A percentile compares a stretch with the other conserved stretches of the same genome.
Conservation (phyloP, 2,113 vertebrate genomes). For the Isichthys henryi region DNA sequence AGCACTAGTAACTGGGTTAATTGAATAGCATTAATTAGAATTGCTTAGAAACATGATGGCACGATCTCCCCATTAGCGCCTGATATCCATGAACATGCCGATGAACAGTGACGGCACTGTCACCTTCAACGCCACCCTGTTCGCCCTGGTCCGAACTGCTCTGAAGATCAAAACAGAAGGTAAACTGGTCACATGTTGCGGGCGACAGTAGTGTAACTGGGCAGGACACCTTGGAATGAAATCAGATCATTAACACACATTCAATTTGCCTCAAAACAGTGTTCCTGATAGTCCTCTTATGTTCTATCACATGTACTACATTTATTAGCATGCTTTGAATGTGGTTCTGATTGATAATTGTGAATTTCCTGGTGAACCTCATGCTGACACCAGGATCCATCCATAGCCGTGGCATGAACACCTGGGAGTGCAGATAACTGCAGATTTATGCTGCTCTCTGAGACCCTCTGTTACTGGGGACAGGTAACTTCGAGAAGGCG, state of each 20-base stretch:
- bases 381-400: background rate
- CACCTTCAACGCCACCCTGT: conserved; percentile 95
- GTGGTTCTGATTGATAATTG: background rate
- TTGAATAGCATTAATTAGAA: background rate
- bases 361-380: background rate
- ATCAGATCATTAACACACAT: background rate
- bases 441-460: background rate
- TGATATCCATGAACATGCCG: conserved; percentile 98
- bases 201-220: background rate
- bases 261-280: background rate
- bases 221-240: background rate
- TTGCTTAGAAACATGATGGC: background rate
- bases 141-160: conserved; percentile 89
- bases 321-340: background rate
- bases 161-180: conserved; percentile 98
- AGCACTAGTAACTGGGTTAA: background rate
- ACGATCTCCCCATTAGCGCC: conserved; percentile 58
- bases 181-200: conserved; percentile 34
- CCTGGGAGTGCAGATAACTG: background rate
- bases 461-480: background rate
- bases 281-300: background rate
- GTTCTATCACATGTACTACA: background rate
- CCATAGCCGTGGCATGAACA: background rate
- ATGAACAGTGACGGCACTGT: conserved; percentile 93
- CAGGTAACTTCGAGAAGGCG: conserved; percentile 93